phyloP scores from a whole-genome alignment of 2,113 vertebrate genomes.

The Micronycteris hirsuta region DNA sequence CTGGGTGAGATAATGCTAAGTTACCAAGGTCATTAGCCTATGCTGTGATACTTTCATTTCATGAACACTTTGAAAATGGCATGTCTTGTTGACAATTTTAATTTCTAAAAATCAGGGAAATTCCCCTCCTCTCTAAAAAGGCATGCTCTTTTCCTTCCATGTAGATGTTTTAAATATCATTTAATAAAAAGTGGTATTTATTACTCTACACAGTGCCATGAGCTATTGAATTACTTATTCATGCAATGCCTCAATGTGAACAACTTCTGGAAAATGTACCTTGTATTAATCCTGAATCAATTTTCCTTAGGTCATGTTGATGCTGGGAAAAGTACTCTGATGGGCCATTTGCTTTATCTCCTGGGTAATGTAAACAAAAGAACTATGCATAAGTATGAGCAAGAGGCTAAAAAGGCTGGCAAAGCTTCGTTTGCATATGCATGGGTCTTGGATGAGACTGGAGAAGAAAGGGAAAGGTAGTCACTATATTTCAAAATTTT shows the following conservation, averaged over 20 bases:
- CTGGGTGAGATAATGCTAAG: background rate
- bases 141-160: background rate
- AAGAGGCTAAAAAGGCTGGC: constrained; percentile 97
- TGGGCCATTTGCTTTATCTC: constrained; percentile 97
- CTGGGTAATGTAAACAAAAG: constrained; percentile 98
- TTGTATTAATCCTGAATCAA: constrained; percentile 63
- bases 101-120: background rate
- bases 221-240: background rate
- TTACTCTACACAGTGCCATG: background rate
- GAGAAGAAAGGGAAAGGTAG: constrained; percentile 98
- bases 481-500: constrained; percentile 51
- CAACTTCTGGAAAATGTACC: background rate
- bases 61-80: constrained; percentile 16
- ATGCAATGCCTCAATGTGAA: constrained; percentile 23
- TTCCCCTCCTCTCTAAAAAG: background rate
- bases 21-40: background rate
- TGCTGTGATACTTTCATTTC: constrained; percentile 22
- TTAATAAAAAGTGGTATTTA: constrained; percentile 30
- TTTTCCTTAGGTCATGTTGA: constrained; percentile 93
- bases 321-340: constrained; percentile 98
- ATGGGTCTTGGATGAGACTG: constrained; percentile 99
- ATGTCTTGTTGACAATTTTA: background rate
- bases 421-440: constrained; percentile 98
- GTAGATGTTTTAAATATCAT: constrained; percentile 21
- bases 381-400: constrained; percentile 99